These are phyloP conservation scores for Phallusia fumigata DNA, from an alignment of 23 tunicate genomes.

Conservation along the genomic window DNA sequence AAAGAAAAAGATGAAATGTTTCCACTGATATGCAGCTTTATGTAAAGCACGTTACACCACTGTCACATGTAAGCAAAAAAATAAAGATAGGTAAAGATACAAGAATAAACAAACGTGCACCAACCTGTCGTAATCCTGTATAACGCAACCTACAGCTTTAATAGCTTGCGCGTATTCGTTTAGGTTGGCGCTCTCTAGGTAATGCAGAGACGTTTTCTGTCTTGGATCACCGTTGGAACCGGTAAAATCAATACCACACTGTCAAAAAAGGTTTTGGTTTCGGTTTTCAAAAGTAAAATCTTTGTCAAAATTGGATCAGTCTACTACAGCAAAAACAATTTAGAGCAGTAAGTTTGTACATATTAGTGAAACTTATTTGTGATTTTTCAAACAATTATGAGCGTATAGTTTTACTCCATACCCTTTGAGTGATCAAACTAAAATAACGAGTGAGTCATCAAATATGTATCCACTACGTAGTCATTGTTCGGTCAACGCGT, in stretches of 20 bases:
- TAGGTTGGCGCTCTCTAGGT: conserved; percentile 59
- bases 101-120: not conserved
- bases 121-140: conserved; percentile 80
- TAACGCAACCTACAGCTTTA: conserved; percentile 51
- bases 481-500: too few species aligned
- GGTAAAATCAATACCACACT: conserved; percentile 92
- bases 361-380: too few species aligned
- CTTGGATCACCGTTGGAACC: conserved; percentile 91
- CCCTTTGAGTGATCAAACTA: too few species aligned
- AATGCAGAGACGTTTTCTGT: conserved; percentile 60
- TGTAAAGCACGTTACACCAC: not conserved
- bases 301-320: too few species aligned
- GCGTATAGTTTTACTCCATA: too few species aligned
- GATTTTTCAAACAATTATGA: too few species aligned
- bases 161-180: conserved; percentile 74
- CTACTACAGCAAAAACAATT: too few species aligned
- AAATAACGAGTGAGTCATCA: too few species aligned
- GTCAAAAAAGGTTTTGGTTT: not conserved
- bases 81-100: not conserved
- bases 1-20: not conserved
- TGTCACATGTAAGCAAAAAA: too few species aligned
- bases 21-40: not conserved
- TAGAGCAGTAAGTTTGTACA: too few species aligned
- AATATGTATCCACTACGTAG: too few species aligned
- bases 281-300: too few species aligned